Base-by-base conservation (phyloP, 2,888 invertebrate species). In the Cheilosia urbana region DNA sequence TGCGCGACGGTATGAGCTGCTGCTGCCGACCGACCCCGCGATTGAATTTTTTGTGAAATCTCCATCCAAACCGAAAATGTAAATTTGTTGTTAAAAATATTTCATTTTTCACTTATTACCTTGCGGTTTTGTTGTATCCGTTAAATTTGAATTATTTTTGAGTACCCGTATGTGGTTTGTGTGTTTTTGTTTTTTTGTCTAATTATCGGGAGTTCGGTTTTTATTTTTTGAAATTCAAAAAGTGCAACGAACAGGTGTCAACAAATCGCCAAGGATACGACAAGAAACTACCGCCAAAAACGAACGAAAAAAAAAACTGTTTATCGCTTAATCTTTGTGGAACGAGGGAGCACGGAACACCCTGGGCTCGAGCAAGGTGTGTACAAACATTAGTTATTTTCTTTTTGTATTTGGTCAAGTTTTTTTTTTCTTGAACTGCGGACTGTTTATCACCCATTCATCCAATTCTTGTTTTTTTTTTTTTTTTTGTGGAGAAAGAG, bases 221-320 rank as follows among this genome's bases (percentile, higher is more conserved):
- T 11, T 30, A n/a, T 11, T 37, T 19, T 19, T 19, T 9, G 1
- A 9, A 30, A 37, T 37, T 21, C 1, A 17, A 37, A 51, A 75
- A 73, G 80, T 84, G 80, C 81, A 81, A 77, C 76, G 81, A 85
- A 81, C 81, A 80, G 84, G 84, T 84, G 84, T 75, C 80, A 84
- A 72, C 84, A 37, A 58, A 60, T 62, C 37, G 40, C 55, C 62
- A 72, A 77, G 85, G 81, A 81, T 81, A 66, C 65, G 27, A 55
- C 58, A 42, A 42, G 49, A 57, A 66, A 45, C 27, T n/a, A 63
- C 80, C 79, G 73, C 75, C 68, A 63, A 80, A 71, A 69, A 47
- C 17, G 58, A 66, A 78, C 65, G 47, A 72, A 40, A 51, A 58
- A 17, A 55, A 58, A 69, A 72, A 76, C 80, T 30, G 37, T 81